These are phyloP conservation scores for Illadopsis cleaveri DNA, from an alignment of 2,113 vertebrate species.

Conservation along the genomic window DNA sequence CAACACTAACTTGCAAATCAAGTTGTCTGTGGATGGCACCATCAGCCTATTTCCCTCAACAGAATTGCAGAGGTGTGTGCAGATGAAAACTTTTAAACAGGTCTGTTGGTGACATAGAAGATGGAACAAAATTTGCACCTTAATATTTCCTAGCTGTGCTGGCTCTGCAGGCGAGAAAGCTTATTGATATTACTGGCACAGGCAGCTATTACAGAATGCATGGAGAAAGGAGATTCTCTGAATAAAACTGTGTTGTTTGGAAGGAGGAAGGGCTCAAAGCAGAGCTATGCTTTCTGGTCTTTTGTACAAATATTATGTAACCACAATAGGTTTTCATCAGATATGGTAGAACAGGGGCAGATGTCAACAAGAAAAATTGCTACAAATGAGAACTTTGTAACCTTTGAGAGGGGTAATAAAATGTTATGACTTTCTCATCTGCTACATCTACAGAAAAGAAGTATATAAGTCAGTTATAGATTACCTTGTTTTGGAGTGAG, in stretches of 20 bases:
- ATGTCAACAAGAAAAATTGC: constrained; percentile 10
- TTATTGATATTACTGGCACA: constrained; percentile 19
- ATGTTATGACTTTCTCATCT: not conserved
- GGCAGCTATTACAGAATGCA: not conserved
- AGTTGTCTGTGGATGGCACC: not conserved
- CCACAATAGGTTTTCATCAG: not conserved
- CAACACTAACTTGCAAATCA: not conserved
- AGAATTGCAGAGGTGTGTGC: not conserved
- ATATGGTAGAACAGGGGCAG: not conserved
- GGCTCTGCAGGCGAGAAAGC: not conserved
- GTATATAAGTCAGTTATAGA: not conserved
- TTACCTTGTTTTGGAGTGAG: not conserved
- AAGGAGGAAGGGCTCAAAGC: not conserved
- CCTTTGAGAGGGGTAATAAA: constrained; percentile 3
- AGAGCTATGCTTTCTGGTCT: not conserved
- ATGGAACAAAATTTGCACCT: constrained; percentile 20
- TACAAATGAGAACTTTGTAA: constrained; percentile 30
- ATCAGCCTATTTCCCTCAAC: not conserved
- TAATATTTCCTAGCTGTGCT: not conserved
- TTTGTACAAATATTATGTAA: not conserved
- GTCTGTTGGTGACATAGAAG: not conserved
- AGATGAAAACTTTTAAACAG: constrained; percentile 22
- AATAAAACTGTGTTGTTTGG: not conserved
- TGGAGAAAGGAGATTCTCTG: not conserved
- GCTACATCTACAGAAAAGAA: not conserved